Evolutionary conservation across 2,113 vertebrate species (phyloP), one percentile per base, ranked within the genome.

Genomic region (Oreochromis aureus): DNA sequence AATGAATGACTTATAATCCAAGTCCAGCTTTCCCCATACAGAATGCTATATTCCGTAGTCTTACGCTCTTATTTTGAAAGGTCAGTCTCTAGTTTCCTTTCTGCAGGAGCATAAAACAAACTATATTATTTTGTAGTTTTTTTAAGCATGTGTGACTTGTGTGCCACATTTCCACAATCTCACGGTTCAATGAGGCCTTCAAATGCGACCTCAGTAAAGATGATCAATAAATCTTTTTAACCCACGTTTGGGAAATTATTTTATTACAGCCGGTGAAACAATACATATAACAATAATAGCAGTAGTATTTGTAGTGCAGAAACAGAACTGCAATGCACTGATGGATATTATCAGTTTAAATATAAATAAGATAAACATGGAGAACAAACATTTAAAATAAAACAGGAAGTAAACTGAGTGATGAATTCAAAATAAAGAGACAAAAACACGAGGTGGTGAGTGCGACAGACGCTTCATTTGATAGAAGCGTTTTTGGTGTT

Each of bases 41-140:
- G 66, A 27, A 16, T n/a, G 61, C 0, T 66, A 0, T 36, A 66
- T 66, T 27, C 27, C 27, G 27, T 27, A 27, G 27, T 27, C 0
- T 4, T 24, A 24, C 0, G 2, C 39, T 46, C 39, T 46, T 73
- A 73, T 27, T 44, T 46, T 73, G 39, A 44, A 73, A 24, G 2
- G 8, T 16, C 13, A 16, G 13, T 27, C 0, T 66, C 32, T 24
- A 41, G 5, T 41, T 24, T 44, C 36, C 36, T 8, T 22, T 63
- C 59, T 24, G 36, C 5, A 41, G 63, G n/a, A 24, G 7, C 12
- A 69, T 13, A 41, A 63, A 4, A 36, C 11, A 58, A 58, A 30
- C 7, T 30, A 32, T 16, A 10, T 16, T 73, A 27, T 44, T 71
- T 71, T 44, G 36, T 44, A 9, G 3, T 24, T 18, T 61, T 58